Evolutionary conservation across 2,113 vertebrate species (phyloP).

Genomic region (Nothobranchius furzeri): DNA sequence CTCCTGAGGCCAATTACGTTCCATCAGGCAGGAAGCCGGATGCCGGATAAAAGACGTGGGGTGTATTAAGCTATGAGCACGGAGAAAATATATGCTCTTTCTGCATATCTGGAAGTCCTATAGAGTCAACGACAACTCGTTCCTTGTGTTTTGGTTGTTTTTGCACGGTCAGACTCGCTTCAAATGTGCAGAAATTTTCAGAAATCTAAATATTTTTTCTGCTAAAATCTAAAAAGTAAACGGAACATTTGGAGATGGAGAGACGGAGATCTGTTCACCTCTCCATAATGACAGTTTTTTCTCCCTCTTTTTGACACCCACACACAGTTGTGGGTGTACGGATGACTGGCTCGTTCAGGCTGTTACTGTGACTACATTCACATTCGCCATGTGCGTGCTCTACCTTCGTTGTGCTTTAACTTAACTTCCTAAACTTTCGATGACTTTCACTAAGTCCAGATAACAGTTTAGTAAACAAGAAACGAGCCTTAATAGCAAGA

Average conservation of each 20-base stretch:
- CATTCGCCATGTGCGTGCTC: neutral
- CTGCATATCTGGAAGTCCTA: slow-evolving; percentile 43
- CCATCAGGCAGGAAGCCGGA: slow-evolving; percentile 70
- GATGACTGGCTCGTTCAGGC: slow-evolving; percentile 58
- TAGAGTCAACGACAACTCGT: slow-evolving; percentile 50
- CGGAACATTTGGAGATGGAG: slow-evolving; percentile 58
- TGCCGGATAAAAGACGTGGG: slow-evolving; percentile 63
- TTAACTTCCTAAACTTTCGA: slow-evolving; percentile 16
- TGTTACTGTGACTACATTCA: slow-evolving; percentile 48
- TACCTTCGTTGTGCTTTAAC: slow-evolving; percentile 23
- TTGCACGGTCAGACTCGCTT: neutral
- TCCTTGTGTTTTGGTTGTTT: neutral
- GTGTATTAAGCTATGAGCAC: slow-evolving; percentile 56
- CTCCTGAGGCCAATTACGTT: slow-evolving; percentile 72
- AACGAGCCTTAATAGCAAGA: slow-evolving; percentile 10
- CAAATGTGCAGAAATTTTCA: too few species aligned
- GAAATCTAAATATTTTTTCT: too few species aligned
- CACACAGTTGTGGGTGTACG: slow-evolving; percentile 62
- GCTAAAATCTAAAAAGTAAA: slow-evolving; percentile 5
- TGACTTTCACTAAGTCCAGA: slow-evolving; percentile 14
- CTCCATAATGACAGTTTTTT: slow-evolving; percentile 57
- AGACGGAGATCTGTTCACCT: slow-evolving; percentile 62
- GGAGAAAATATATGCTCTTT: slow-evolving; percentile 37
- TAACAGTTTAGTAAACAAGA: slow-evolving; percentile 19
- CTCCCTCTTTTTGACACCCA: slow-evolving; percentile 55